Evolutionary conservation across 2,113 vertebrate species (phyloP).

Genomic region (Corythoichthys intestinalis): DNA sequence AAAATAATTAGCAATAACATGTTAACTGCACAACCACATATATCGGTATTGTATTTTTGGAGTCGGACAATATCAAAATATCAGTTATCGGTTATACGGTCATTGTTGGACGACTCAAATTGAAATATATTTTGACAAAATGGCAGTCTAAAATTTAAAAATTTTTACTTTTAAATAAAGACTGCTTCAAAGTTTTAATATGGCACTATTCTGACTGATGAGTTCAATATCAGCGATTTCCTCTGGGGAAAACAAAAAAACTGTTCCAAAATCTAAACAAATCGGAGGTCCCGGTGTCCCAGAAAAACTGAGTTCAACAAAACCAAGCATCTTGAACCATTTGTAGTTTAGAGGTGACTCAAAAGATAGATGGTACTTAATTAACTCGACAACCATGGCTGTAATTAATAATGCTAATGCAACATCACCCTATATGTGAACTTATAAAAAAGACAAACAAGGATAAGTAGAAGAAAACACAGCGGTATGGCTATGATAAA

Average conservation of each 20-base stretch:
- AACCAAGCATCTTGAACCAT: slow-evolving; percentile 17
- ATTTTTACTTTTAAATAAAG: too few species aligned
- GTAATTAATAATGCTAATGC: slow-evolving; percentile 64
- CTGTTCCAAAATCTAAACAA: not conserved
- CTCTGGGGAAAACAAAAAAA: not conserved
- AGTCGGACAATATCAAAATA: too few species aligned
- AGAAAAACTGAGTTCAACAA: slow-evolving; percentile 34
- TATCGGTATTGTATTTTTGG: too few species aligned
- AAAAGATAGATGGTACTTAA: slow-evolving; percentile 34
- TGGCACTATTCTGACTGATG: not conserved
- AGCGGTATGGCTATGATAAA: slow-evolving; percentile 52
- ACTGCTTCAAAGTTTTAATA: not conserved
- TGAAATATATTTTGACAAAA: too few species aligned
- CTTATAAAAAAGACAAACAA: slow-evolving; percentile 60
- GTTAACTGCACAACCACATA: too few species aligned
- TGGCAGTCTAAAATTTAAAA: too few species aligned
- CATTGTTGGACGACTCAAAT: too few species aligned
- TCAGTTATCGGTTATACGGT: too few species aligned
- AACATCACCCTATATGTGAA: slow-evolving; percentile 53
- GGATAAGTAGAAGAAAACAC: slow-evolving; percentile 43
- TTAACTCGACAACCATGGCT: slow-evolving; percentile 29
- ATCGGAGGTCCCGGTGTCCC: slow-evolving; percentile 4
- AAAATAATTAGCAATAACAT: too few species aligned
- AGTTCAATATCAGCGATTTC: not conserved
- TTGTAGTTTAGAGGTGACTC: slow-evolving; percentile 9